A percentile compares a stretch with the other conserved stretches of the same genome.
These are phyloP conservation scores for Drosophila kokeensis DNA, from an alignment of 2,888 invertebrate genomes.

Conservation along the genomic window DNA sequence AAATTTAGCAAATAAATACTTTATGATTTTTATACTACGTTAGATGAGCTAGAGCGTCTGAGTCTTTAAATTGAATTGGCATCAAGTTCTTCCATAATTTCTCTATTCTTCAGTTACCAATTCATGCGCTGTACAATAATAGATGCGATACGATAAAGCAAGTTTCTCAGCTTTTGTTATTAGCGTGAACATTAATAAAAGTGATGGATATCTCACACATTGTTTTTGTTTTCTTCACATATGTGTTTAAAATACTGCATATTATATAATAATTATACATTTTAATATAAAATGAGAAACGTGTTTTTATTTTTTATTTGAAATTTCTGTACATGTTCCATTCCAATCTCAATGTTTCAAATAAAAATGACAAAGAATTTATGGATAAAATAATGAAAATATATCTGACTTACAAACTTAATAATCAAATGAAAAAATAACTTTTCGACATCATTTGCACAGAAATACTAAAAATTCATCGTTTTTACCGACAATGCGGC, in stretches of 20 bases:
- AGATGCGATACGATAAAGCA: conserved; percentile 28
- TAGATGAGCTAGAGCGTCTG: conserved; percentile 34
- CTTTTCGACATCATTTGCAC: conserved; percentile 3
- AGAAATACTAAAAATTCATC: conserved; percentile 21
- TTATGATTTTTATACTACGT: conserved; percentile 44
- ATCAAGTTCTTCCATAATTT: conserved; percentile 40
- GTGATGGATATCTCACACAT: conserved; percentile 41
- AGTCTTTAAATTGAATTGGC: conserved; percentile 41
- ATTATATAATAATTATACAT: conserved; percentile 65
- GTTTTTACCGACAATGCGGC: conserved; percentile 75
- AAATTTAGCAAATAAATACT: conserved; percentile 67
- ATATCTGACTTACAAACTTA: conserved; percentile 11
- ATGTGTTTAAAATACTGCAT: conserved; percentile 67
- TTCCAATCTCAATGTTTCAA: conserved; percentile 73
- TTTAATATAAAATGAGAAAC: conserved; percentile 51
- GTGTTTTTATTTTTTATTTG: conserved; percentile 43
- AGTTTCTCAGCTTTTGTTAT: conserved; percentile 59
- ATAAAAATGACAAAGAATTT: conserved; percentile 33
- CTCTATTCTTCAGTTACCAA: conserved; percentile 6
- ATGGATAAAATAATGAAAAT: conserved; percentile 20
- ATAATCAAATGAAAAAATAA: background rate
- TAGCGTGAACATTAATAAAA: conserved; percentile 56
- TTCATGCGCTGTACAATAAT: conserved; percentile 29
- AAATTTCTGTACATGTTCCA: conserved; percentile 52
- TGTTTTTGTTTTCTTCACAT: conserved; percentile 48